phyloP scores from a whole-genome alignment of 35 echinoderm and acorn worm species.

The Lytechinus variegatus region DNA sequence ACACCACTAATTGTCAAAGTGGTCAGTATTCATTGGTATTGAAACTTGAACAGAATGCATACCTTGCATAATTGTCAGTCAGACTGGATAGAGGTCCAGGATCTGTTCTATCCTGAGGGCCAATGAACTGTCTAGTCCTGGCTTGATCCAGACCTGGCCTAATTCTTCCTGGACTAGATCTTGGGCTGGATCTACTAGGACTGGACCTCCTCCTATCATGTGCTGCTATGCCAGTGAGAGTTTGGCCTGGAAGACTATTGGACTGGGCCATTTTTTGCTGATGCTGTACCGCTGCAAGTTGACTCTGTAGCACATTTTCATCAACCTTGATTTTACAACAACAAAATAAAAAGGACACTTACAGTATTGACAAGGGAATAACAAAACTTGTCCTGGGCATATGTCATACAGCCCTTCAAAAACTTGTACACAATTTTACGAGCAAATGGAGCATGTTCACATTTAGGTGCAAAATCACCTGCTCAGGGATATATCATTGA shows the following conservation, averaged over 20 bases:
- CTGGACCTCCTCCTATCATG: not conserved
- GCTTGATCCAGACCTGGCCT: not conserved
- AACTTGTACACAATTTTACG: no score
- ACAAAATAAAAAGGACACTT: not conserved
- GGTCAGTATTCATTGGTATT: no score
- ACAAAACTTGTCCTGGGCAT: no score
- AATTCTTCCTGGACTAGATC: not conserved
- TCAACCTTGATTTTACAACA: constrained; percentile 10
- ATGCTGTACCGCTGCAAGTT: not conserved
- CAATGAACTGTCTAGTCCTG: not conserved
- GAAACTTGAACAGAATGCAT: not conserved
- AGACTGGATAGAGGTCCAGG: not conserved
- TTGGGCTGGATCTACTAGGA: not conserved
- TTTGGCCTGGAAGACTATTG: no score
- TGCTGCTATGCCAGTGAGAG: not conserved
- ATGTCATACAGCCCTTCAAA: no score
- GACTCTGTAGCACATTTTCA: not conserved
- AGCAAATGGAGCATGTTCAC: no score
- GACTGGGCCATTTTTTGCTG: constrained; percentile 13
- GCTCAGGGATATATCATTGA: no score
- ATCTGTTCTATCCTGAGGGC: not conserved
- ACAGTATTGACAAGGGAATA: no score
- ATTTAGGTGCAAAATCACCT: no score
- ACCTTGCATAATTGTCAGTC: not conserved
- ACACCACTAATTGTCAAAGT: no score